Evolutionary conservation across 1,140 invertebrate genomes (phyloP).

Genomic region (Papilio xuthus): DNA sequence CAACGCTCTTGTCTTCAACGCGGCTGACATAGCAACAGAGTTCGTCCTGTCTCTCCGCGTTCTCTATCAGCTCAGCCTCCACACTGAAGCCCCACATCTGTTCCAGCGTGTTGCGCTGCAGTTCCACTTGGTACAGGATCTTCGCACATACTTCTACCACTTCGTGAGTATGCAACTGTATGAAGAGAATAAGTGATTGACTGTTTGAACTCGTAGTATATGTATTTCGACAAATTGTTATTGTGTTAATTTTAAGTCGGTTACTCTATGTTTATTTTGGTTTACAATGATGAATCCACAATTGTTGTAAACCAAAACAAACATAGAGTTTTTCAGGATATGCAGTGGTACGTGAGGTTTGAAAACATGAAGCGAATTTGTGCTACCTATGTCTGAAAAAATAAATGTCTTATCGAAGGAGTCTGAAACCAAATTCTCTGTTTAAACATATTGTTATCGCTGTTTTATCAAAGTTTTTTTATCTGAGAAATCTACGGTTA

Average conservation of each 20-base stretch:
- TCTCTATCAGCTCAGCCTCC: constrained; percentile 97
- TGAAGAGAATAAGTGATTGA: constrained; percentile 45
- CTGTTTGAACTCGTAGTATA: no score
- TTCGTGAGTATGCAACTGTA: constrained; percentile 95
- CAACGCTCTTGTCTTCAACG: constrained; percentile 96
- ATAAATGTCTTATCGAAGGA: neutral
- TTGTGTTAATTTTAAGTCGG: no score
- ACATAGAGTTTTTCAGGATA: no score
- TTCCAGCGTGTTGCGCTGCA: constrained; percentile 92
- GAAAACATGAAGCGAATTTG: neutral
- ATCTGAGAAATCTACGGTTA: neutral
- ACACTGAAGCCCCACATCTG: constrained; percentile 99
- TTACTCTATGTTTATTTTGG: no score
- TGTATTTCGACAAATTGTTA: no score
- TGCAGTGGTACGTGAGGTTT: no score
- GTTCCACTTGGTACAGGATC: constrained; percentile 97
- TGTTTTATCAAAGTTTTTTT: neutral
- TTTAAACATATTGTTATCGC: no score
- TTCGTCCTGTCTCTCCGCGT: constrained; percentile 97
- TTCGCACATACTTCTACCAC: constrained; percentile 98
- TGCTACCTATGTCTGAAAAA: neutral
- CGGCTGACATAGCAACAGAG: constrained; percentile 97
- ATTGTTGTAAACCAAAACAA: no score
- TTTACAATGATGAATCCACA: no score
- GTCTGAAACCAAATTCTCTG: no score